Evolutionary conservation across 2,797 vertebrate species (phyloP), one percentile per base, ranked within the genome.

Genomic region (Microchirus variegatus): DNA sequence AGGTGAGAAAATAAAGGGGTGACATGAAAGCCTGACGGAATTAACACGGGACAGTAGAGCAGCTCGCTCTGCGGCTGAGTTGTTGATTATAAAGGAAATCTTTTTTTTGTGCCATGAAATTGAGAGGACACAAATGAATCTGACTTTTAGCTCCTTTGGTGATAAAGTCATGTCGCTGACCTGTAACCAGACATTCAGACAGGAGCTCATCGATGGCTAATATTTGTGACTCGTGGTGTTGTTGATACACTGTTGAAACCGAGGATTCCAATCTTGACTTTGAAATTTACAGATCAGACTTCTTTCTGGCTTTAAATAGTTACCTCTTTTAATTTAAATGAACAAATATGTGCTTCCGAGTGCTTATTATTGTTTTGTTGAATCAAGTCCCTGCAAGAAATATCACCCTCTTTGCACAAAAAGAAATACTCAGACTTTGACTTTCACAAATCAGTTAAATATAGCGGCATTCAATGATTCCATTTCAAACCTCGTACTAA

Each of bases 121-220:
- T 26, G 4, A 42, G 4, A 42, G 13, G 14, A 31, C 31, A 8
- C 31, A 42, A 14, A 42, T 22, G 14, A n/a, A 35, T 68, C 58
- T 70, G 17, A 47, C 17, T 54, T 10, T 11, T 16, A 8, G 31
- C 56, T 38, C 44, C 51, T 70, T 36, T 53, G 13, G 9, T 36
- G 51, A 77, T 58, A 38, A 64, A 26, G 42, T 16, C 48, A 9
- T 31, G 10, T 61, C 46, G 16, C 40, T 0, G 0, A 37, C 44
- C 40, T 54, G 43, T 55, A 59, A 45, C 53, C 13, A 41, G 46
- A 60, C 4, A 2, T 36, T 42, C 53, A 69, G 51, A 50, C 41
- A 36, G 61, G 41, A 51, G 26, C 15, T 62, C 4, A 22, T 8
- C 54, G 68, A 63, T 58, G 51, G 61, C 40, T 61, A 57, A 71